Percentiles rank a stretch among this genome's conserved stretches.
These are phyloP conservation scores for Aethes cnicana DNA, from an alignment of 2,888 invertebrate genomes.

Conservation along the genomic window DNA sequence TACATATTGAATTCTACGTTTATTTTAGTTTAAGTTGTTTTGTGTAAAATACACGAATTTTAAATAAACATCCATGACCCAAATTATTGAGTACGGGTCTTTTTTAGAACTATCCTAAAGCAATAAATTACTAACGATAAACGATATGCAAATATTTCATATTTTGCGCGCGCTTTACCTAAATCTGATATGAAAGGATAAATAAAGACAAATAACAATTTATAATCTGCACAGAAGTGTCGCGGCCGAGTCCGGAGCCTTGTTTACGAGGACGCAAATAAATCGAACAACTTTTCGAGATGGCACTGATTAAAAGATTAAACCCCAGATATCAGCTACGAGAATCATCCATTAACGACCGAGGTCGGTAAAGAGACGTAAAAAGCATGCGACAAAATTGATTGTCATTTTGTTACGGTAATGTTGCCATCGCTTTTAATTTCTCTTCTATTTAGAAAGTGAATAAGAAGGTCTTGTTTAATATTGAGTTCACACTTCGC, in stretches of 20 bases:
- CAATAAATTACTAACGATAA: no score
- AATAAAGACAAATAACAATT: conserved; percentile 1
- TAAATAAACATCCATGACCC: no score
- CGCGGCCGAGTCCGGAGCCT: not conserved
- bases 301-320: conserved; percentile 1
- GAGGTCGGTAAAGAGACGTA: not conserved
- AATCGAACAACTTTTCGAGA: conserved; percentile 19
- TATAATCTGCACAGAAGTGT: not conserved
- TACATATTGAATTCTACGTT: no score
- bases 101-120: no score
- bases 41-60: no score
- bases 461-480: conserved; percentile 7
- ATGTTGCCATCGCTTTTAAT: not conserved
- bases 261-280: conserved; percentile 8
- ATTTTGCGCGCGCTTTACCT: not conserved
- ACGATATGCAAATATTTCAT: no score
- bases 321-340: conserved; percentile 1
- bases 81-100: no score
- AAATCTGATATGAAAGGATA: conserved; percentile 2
- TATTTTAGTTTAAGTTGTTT: no score
- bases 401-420: not conserved
- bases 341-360: conserved; percentile 7
- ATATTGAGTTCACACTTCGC: not conserved
- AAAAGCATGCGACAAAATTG: no score
- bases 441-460: conserved; percentile 19